phyloP scores from a whole-genome alignment of 64 coral and sea anemone genomes.

The Exaiptasia diaphana region DNA sequence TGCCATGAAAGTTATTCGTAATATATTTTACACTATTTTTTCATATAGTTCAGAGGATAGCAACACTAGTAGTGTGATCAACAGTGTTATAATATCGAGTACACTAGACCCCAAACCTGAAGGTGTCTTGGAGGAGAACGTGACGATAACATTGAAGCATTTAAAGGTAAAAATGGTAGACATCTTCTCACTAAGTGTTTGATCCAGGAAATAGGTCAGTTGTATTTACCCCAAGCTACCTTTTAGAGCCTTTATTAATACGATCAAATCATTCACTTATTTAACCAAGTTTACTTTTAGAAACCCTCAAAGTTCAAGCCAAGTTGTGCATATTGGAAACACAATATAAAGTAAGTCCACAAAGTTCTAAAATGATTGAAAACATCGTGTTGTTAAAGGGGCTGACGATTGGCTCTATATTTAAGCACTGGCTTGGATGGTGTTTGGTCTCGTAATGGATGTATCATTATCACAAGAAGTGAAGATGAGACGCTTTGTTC shows the following conservation, averaged over 20 bases:
- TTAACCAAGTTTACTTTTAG: neutral
- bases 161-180: neutral
- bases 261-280: no score
- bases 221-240: neutral
- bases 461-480: constrained; percentile 10
- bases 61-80: neutral
- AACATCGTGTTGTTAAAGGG: neutral
- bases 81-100: constrained; percentile 16
- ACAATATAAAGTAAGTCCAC: neutral
- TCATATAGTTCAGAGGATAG: no score
- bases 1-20: no score
- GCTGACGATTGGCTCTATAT: neutral
- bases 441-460: constrained; percentile 61
- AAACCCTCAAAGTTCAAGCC: neutral
- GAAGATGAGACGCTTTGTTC: constrained; percentile 28
- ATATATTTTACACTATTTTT: no score
- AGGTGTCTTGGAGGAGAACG: constrained; percentile 31
- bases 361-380: neutral
- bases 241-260: neutral
- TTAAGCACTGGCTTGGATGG: constrained; percentile 19
- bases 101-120: constrained; percentile 4
- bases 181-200: neutral
- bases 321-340: neutral
- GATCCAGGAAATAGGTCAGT: neutral
- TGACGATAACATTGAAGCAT: neutral